Evolutionary conservation across 2,797 vertebrate genomes (phyloP).

Genomic region (Poeciliopsis presidionis): DNA sequence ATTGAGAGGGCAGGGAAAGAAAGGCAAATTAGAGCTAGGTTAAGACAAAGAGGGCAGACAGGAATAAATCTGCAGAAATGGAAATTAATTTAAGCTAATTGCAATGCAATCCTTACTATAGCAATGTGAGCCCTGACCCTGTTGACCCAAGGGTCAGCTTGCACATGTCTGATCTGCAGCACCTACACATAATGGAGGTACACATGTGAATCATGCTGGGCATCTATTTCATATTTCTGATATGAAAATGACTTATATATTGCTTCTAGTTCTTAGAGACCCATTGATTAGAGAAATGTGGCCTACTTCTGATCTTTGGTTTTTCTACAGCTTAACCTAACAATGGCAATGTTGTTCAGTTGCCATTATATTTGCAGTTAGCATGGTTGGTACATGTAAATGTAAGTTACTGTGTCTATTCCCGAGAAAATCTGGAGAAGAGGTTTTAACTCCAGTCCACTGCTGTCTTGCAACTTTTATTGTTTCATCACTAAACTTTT

Average conservation of each 20-base stretch:
- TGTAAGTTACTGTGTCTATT: not conserved
- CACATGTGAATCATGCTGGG: not conserved
- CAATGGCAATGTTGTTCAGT: not conserved
- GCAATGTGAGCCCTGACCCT: not conserved
- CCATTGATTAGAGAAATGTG: not conserved
- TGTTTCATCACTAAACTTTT: not conserved
- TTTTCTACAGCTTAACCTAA: not conserved
- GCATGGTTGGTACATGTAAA: not conserved
- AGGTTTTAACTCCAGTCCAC: not conserved
- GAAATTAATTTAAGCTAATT: slow-evolving; percentile 36
- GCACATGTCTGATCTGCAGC: not conserved
- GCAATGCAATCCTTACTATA: not conserved
- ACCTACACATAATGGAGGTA: not conserved
- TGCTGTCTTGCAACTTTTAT: not conserved
- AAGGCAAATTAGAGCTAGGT: slow-evolving; percentile 59
- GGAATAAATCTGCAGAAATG: slow-evolving; percentile 36
- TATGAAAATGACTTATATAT: not conserved
- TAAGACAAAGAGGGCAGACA: slow-evolving; percentile 39
- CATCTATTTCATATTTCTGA: not conserved
- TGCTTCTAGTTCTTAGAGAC: not conserved
- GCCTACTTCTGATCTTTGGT: not conserved
- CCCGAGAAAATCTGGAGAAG: not conserved
- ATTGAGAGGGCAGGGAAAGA: slow-evolving; percentile 21
- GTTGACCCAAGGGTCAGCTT: slow-evolving; percentile 9
- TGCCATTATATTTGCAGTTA: not conserved